phyloP scores from a whole-genome alignment of 2,797 vertebrate species.

The Novumbra hubbsi region DNA sequence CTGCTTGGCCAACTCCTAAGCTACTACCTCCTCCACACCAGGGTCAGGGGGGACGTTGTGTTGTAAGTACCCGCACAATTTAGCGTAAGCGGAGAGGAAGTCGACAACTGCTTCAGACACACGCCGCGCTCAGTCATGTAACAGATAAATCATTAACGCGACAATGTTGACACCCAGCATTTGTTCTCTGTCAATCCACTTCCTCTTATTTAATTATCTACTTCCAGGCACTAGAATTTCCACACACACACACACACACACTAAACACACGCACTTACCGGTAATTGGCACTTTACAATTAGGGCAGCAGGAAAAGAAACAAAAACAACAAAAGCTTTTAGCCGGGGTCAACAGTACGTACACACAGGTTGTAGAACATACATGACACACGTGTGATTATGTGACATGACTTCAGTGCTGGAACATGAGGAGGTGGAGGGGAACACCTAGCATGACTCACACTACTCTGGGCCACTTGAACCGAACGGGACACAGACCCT shows the following conservation, averaged over 20 bases:
- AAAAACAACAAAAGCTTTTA: slow-evolving; percentile 50
- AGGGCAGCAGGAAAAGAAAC: slow-evolving; percentile 81
- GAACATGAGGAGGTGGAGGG: not conserved
- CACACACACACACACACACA: slow-evolving; percentile 15
- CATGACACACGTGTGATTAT: not conserved
- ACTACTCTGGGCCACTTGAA: not conserved
- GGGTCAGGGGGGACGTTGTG: not conserved
- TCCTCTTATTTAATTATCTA: not conserved
- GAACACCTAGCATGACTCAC: not conserved
- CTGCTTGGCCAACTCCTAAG: not conserved
- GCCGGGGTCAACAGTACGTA: not conserved
- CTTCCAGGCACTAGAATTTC: slow-evolving; percentile 12
- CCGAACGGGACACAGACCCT: not conserved
- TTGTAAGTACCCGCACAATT: not conserved
- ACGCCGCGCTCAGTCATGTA: not conserved
- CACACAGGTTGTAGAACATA: not conserved
- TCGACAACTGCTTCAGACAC: not conserved
- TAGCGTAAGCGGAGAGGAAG: not conserved
- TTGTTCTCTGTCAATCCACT: not conserved
- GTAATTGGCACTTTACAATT: slow-evolving; percentile 94
- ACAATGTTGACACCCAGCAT: not conserved
- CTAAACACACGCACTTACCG: slow-evolving; percentile 80
- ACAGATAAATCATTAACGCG: not conserved
- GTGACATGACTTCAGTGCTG: slow-evolving; percentile 4
- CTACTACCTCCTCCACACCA: not conserved